Conservation (phyloP, 2,888 invertebrate genomes). For the Ochropleura leucogaster region DNA sequence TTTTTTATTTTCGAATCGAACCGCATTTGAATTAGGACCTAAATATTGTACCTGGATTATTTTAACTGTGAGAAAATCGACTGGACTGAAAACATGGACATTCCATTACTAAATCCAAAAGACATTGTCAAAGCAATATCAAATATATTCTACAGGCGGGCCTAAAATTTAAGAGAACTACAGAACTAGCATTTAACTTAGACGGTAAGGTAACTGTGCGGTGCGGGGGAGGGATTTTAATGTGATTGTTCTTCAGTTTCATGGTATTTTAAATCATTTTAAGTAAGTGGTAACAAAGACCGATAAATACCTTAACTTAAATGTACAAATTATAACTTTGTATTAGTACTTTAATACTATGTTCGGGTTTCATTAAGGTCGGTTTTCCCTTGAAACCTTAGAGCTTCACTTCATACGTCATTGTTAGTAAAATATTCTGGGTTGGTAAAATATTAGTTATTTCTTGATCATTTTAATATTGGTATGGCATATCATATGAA, state of each 20-base stretch:
- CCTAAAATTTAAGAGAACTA: conserved; percentile 35
- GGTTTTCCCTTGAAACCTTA: not conserved
- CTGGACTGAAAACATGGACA: conserved; percentile 39
- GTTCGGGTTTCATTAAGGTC: not conserved
- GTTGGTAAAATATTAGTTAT: not conserved
- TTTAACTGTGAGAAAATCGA: conserved; percentile 40
- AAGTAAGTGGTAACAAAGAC: too few species aligned
- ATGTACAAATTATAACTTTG: too few species aligned
- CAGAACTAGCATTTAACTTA: not conserved
- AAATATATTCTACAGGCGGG: conserved; percentile 29
- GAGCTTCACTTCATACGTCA: not conserved
- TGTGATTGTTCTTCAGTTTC: not conserved
- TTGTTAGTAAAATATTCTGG: not conserved
- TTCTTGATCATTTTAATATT: not conserved
- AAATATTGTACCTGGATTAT: conserved; percentile 47
- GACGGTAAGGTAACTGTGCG: not conserved
- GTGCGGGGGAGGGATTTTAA: not conserved
- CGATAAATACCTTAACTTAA: too few species aligned
- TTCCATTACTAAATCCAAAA: conserved; percentile 49
- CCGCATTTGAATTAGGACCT: conserved; percentile 26
- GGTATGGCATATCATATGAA: not conserved
- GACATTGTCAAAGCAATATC: conserved; percentile 17
- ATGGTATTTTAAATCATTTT: too few species aligned
- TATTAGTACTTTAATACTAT: too few species aligned
- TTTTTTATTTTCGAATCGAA: conserved; percentile 23